A percentile compares a stretch with the other conserved stretches of the same genome.
Conservation (phyloP, 1,140 invertebrate genomes). For the Eufriesea mexicana region DNA sequence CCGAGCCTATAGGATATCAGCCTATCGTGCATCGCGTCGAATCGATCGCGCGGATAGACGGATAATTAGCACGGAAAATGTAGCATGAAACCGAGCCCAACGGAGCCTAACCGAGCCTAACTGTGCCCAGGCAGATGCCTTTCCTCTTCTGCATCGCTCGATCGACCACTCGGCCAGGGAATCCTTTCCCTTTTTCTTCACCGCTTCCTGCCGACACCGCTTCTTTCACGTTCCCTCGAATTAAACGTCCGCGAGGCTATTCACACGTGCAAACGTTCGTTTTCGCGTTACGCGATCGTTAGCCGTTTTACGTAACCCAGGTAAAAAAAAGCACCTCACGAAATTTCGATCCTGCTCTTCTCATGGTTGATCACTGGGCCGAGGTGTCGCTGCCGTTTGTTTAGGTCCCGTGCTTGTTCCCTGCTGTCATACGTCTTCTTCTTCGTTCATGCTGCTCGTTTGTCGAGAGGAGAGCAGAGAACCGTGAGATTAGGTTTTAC, state of each 20-base stretch:
- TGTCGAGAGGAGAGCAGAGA: too few species aligned
- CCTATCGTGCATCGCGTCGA: background rate
- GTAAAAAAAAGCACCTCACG: background rate
- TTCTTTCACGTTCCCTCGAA: constrained; percentile 35
- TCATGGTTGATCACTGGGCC: background rate
- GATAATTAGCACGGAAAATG: constrained; percentile 35
- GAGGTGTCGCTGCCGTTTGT: too few species aligned
- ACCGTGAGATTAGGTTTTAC: too few species aligned
- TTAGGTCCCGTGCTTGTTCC: too few species aligned
- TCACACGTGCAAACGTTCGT: constrained; percentile 12
- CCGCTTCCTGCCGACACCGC: constrained; percentile 28
- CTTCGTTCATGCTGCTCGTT: too few species aligned
- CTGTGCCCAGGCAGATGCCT: background rate
- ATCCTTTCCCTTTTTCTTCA: constrained; percentile 52
- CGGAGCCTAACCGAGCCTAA: background rate
- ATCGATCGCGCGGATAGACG: constrained; percentile 5
- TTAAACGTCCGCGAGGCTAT: constrained; percentile 8
- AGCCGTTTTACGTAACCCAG: constrained; percentile 12
- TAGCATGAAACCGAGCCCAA: constrained; percentile 14
- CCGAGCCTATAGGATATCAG: too few species aligned
- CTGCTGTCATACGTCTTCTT: too few species aligned
- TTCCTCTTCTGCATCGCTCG: constrained; percentile 9
- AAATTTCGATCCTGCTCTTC: background rate
- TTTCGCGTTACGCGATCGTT: constrained; percentile 2
- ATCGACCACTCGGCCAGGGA: constrained; percentile 7